These are phyloP conservation scores for Eurystomus glaucurus DNA, from an alignment of 2,797 vertebrate species.

Conservation along the genomic window DNA sequence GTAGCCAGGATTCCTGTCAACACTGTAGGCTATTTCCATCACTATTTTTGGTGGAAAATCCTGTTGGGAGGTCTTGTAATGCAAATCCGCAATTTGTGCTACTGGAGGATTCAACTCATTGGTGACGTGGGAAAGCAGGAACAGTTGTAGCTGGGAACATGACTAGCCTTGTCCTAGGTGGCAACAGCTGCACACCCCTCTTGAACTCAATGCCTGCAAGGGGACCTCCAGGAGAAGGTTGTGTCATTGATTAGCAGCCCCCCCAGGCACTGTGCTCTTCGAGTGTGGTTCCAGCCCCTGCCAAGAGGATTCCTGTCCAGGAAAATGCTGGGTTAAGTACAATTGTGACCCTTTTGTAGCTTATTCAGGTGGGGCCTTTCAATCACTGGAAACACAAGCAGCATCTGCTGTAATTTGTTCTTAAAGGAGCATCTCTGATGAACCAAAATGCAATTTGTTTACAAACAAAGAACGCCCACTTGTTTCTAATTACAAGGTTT, in stretches of 20 bases:
- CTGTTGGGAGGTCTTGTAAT: not conserved
- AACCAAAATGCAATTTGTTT: constrained; percentile 61
- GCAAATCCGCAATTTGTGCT: not conserved
- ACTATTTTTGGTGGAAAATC: not conserved
- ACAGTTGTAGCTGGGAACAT: not conserved
- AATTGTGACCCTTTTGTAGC: constrained; percentile 25
- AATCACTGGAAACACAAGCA: constrained; percentile 17
- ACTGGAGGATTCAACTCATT: rapidly evolving
- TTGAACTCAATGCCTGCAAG: rapidly evolving
- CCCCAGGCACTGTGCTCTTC: not conserved
- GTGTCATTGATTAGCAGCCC: constrained; percentile 14
- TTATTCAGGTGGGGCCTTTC: constrained; percentile 66
- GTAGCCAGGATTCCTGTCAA: not conserved
- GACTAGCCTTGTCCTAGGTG: not conserved
- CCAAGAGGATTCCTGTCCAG: constrained; percentile 13
- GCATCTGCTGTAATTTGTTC: constrained; percentile 62
- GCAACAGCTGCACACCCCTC: not conserved
- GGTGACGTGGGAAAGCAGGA: not conserved
- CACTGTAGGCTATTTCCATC: not conserved
- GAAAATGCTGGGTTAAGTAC: not conserved
- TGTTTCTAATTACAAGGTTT: constrained; percentile 48
- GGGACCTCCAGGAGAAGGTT: not conserved
- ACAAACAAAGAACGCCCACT: constrained; percentile 65
- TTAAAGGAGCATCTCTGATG: constrained; percentile 66
- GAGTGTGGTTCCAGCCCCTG: not conserved